Percentiles rank a stretch among this genome's conserved stretches.
Conservation (phyloP, 2,113 vertebrate species). For the Dasyurus viverrinus region DNA sequence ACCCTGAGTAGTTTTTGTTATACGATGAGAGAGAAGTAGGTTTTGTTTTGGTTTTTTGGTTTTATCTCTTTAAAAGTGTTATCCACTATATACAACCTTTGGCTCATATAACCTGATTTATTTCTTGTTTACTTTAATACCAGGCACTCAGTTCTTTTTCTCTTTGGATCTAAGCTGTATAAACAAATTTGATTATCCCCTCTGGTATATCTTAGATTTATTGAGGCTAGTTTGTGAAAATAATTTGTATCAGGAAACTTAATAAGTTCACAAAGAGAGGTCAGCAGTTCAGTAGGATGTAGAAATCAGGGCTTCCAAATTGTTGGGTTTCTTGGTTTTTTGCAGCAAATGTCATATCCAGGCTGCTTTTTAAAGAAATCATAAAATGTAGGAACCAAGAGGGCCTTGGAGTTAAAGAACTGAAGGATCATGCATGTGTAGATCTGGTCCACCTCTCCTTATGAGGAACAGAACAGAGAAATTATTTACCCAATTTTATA, state of each 20-base stretch:
- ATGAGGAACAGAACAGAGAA: background rate
- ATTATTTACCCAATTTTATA: background rate
- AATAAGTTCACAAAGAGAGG: background rate
- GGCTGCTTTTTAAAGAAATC: background rate
- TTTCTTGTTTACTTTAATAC: slow-evolving; percentile 41
- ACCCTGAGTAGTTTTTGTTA: background rate
- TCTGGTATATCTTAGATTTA: background rate
- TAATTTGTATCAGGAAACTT: background rate
- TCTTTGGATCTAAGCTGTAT: slow-evolving; percentile 16
- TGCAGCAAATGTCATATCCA: background rate
- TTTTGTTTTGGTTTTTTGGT: background rate
- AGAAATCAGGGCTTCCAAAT: background rate
- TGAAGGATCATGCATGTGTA: background rate
- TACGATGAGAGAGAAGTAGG: background rate
- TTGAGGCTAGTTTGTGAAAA: background rate
- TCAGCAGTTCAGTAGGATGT: background rate
- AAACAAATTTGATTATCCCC: slow-evolving; percentile 27
- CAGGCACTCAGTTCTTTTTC: slow-evolving; percentile 33
- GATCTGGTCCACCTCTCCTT: background rate
- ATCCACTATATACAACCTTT: background rate
- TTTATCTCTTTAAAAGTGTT: background rate
- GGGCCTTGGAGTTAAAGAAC: background rate
- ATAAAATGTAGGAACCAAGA: background rate
- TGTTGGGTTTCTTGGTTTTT: background rate
- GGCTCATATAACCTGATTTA: background rate